Conservation (phyloP, 2,113 vertebrate species). For the Xyliphius kryptos region DNA sequence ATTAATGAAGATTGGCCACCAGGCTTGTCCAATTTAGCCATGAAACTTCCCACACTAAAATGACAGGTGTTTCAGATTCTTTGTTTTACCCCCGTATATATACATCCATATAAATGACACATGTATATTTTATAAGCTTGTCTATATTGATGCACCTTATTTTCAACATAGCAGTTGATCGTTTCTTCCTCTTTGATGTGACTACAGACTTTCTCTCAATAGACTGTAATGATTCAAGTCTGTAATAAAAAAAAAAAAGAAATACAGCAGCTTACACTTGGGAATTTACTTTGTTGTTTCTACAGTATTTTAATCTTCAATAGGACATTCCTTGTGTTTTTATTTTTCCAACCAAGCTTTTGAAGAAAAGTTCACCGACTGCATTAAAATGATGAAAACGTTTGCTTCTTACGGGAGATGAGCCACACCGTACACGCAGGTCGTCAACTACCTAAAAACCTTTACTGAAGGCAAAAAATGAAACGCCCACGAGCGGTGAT, state of each 20-base stretch:
- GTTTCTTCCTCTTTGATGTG: conserved; percentile 2
- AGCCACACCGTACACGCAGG: neutral
- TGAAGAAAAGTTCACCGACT: conserved; percentile 20
- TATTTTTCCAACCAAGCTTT: neutral
- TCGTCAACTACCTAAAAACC: neutral
- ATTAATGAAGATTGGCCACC: no score
- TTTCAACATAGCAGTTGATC: neutral
- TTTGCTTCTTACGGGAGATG: neutral
- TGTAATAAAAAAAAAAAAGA: neutral
- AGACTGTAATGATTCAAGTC: conserved; percentile 14
- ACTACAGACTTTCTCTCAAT: conserved; percentile 8
- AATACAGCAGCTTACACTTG: neutral
- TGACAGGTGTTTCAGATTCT: no score
- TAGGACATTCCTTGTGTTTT: neutral
- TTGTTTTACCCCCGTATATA: no score
- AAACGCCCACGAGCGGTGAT: neutral
- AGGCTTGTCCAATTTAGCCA: no score
- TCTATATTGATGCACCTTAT: neutral
- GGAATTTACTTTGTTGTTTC: conserved; percentile 19
- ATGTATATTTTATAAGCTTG: neutral
- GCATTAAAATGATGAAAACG: conserved; percentile 23
- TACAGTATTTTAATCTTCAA: conserved; percentile 19
- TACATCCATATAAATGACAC: no score
- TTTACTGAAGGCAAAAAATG: neutral
- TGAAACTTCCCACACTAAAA: no score